Evolutionary conservation across 2,113 vertebrate genomes (phyloP).

Genomic region (Macquaria ambigua): DNA sequence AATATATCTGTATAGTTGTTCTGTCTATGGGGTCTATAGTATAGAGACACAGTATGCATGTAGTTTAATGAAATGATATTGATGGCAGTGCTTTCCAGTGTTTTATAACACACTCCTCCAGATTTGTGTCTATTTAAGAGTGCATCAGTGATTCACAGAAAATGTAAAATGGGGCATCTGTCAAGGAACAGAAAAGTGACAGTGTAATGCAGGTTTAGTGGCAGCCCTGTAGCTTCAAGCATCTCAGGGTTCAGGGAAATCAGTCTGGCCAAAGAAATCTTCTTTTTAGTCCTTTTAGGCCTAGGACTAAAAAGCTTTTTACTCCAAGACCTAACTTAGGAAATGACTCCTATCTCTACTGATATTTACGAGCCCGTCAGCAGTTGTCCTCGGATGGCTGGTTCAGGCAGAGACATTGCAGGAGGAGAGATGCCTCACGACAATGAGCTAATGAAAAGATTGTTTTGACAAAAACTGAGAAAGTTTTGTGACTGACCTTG

Average conservation of each 20-base stretch:
- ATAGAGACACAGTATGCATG: background rate
- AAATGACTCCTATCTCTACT: background rate
- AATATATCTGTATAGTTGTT: background rate
- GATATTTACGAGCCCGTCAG: background rate
- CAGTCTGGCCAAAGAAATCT: background rate
- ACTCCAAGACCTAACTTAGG: background rate
- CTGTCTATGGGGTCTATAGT: background rate
- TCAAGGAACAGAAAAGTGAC: background rate
- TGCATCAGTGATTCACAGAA: background rate
- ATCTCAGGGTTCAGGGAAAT: background rate
- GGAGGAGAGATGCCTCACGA: background rate
- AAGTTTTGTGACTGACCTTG: background rate
- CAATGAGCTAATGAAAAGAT: background rate
- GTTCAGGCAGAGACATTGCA: background rate
- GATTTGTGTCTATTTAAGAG: background rate
- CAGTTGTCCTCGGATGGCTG: background rate
- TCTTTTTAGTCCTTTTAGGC: background rate
- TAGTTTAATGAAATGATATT: background rate
- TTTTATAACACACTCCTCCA: background rate
- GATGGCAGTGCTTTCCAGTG: background rate
- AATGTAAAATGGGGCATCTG: background rate
- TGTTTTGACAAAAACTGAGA: background rate
- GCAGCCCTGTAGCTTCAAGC: background rate
- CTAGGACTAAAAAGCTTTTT: background rate
- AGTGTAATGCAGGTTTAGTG: background rate